Conservation (phyloP, 2,113 vertebrate genomes). For the Anser cygnoides region DNA sequence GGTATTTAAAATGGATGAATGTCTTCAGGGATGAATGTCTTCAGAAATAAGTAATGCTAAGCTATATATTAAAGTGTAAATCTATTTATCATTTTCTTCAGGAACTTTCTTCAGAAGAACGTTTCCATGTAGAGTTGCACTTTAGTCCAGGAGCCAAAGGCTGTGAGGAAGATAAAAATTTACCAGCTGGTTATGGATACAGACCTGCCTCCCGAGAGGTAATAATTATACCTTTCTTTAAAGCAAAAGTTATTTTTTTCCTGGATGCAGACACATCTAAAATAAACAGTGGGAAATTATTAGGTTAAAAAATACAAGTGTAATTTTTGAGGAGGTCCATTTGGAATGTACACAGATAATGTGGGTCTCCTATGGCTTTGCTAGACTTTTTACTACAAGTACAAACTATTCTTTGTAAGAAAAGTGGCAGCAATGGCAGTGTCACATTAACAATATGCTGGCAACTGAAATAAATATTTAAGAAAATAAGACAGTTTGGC, state of each 20-base stretch:
- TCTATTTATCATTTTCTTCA: conserved; percentile 46
- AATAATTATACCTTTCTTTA: not conserved
- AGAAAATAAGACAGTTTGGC: not conserved
- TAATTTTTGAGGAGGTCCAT: not conserved
- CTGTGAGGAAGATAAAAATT: conserved; percentile 91
- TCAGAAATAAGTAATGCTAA: not conserved
- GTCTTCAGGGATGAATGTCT: not conserved
- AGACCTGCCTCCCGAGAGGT: conserved; percentile 91
- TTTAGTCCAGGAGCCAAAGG: conserved; percentile 93
- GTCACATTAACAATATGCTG: not conserved
- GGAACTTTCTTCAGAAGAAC: conserved; percentile 90
- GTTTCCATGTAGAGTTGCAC: conserved; percentile 91
- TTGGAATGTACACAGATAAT: not conserved
- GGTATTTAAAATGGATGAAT: conserved; percentile 72
- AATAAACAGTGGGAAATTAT: not conserved
- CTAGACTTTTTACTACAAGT: not conserved
- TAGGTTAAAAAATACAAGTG: not conserved
- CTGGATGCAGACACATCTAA: not conserved
- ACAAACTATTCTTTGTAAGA: not conserved
- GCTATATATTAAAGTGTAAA: not conserved
- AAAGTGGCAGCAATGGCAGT: not conserved
- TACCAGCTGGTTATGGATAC: conserved; percentile 90
- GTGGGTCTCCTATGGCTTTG: not conserved
- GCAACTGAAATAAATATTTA: not conserved
- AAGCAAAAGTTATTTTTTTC: not conserved